Evolutionary conservation across 2,113 vertebrate genomes (phyloP).

Genomic region (Trachemys scripta): DNA sequence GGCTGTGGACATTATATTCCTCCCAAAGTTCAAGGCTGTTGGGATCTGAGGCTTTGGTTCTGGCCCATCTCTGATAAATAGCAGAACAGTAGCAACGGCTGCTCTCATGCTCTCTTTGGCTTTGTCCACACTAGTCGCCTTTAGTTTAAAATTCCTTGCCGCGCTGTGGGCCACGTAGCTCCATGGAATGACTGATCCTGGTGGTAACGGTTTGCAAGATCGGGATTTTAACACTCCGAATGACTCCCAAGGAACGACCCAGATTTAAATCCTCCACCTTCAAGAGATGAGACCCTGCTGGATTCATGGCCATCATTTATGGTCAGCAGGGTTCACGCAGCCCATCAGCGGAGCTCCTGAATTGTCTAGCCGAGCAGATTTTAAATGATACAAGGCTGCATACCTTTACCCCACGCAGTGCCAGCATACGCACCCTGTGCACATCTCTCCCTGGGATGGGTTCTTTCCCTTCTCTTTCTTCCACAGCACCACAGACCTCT

Average conservation of each 20-base stretch:
- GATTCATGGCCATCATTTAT: background rate
- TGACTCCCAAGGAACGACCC: background rate
- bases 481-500: background rate
- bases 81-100: background rate
- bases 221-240: background rate
- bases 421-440: background rate
- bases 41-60: background rate
- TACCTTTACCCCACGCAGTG: background rate
- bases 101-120: accelerated
- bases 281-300: background rate
- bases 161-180: background rate
- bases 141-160: background rate
- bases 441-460: background rate
- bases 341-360: background rate
- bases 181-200: background rate
- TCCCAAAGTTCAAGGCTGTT: background rate
- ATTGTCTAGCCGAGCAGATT: background rate
- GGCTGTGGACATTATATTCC: background rate
- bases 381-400: background rate
- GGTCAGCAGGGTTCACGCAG: background rate
- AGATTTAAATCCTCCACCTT: background rate
- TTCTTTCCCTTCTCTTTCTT: background rate
- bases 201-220: background rate
- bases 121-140: background rate
- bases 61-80: background rate